Evolutionary conservation across 2,888 invertebrate species (phyloP).

Genomic region (Stramonita haemastoma): DNA sequence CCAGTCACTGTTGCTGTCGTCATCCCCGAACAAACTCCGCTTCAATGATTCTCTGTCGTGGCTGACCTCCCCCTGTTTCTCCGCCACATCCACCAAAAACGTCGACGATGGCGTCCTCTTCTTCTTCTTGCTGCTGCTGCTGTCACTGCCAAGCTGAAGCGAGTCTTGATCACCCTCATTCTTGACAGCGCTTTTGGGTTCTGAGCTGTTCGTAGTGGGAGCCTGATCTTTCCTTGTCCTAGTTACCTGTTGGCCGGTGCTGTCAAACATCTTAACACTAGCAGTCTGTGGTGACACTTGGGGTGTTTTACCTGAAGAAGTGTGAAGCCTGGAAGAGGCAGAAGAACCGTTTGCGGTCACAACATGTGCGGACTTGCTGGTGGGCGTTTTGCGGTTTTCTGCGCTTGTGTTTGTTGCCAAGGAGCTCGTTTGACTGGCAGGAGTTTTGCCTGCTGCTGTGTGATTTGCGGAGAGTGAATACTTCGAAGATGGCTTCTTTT

Average conservation of each 20-base stretch:
- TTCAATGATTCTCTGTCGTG: conserved; percentile 41
- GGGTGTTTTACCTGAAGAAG: not conserved
- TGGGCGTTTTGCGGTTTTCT: not conserved
- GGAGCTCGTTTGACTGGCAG: not conserved
- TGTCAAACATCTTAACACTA: not conserved
- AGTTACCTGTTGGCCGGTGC: not conserved
- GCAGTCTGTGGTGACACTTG: not conserved
- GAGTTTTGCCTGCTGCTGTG: not conserved
- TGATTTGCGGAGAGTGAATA: not conserved
- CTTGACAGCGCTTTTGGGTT: not conserved
- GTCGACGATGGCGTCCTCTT: not conserved
- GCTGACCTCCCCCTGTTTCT: not conserved
- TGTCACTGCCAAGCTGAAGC: not conserved
- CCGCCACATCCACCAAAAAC: not conserved
- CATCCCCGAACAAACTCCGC: conserved; percentile 60
- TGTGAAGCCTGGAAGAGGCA: not conserved
- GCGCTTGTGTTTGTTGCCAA: not conserved
- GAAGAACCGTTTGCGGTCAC: not conserved
- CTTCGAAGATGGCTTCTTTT: not conserved
- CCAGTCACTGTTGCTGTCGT: conserved; percentile 71
- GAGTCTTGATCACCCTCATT: not conserved
- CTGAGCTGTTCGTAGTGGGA: not conserved
- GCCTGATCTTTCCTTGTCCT: not conserved
- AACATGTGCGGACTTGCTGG: not conserved
- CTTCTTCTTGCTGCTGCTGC: not conserved